phyloP scores from a whole-genome alignment of 2,113 vertebrate species.

The Blennius ocellaris region DNA sequence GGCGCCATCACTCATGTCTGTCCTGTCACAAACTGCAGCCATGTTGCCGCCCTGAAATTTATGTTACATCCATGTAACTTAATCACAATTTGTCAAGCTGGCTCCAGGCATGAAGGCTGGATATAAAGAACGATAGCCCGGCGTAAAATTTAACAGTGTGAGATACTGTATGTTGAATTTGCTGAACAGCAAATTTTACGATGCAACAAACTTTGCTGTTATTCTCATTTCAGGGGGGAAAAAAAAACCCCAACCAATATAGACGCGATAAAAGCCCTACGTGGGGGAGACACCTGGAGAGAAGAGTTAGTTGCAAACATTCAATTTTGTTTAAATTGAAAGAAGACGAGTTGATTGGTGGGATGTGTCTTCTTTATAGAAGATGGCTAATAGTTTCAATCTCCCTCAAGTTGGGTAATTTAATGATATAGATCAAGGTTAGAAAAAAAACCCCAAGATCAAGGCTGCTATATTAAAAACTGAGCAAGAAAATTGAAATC shows the following conservation, averaged over 20 bases:
- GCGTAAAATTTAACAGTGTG: conserved; percentile 35
- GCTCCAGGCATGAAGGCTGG: not conserved
- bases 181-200: conserved; percentile 23
- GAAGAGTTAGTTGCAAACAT: no score
- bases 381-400: no score
- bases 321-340: no score
- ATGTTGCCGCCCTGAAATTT: conserved; percentile 40
- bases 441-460: no score
- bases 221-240: conserved; percentile 11
- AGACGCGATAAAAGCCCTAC: no score
- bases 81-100: conserved; percentile 48
- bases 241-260: not conserved
- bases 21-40: conserved; percentile 46
- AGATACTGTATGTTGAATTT: not conserved
- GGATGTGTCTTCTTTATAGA: no score
- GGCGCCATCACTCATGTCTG: conserved; percentile 40
- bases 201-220: conserved; percentile 11
- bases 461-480: no score
- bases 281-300: no score
- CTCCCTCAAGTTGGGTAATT: no score
- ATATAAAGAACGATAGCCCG: conserved; percentile 17
- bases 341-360: no score
- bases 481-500: no score
- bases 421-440: no score
- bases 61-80: conserved; percentile 54